Evolutionary conservation across 2,797 vertebrate genomes (phyloP), one percentile per base, ranked within the genome.

Genomic region (Potorous gilbertii): DNA sequence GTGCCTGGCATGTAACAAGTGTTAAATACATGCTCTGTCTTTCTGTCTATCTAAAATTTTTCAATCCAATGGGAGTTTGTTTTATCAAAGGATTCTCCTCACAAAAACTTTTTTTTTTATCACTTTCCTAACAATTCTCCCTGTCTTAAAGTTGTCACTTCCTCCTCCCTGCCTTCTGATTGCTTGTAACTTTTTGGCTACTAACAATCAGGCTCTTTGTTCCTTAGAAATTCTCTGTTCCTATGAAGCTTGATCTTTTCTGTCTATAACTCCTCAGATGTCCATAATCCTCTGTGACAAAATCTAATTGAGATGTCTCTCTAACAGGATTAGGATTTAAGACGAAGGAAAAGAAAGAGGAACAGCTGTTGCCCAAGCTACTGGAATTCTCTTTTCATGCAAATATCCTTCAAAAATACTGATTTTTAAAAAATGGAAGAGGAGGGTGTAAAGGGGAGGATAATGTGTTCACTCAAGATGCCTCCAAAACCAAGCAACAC

Each of bases 361-460:
- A 98, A 96, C 96, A 95, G 95, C 98, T 74, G 34, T 98, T 96
- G 97, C 98, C 95, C 98, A 98, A 98, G 98, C 98, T 97, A 96
- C 97, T 97, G 96, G 97, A 96, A 98, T 97, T 95, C 94, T 97
- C 98, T 98, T 98, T 97, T 98, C 97, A 98, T 98, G 97, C 96
- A 99, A 98, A 98, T 98, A 98, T 93, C 96, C 97, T 95, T 96
- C 92, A 96, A 98, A 98, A 98, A 98, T 98, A 98, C 97, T 91
- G 98, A 98, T 97, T 96, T 98, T 97, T 97, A 24, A 13, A 59
- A 59, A 13, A 98, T 96, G 94, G 95, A 97, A 98, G 97, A 97
- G 10, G 24, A 93, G 92, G 89, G 66, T 97, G 96, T 96, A 96
- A 50, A 46, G 5, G 40, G 74, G 74, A 50, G 21, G 9, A 24